These are phyloP conservation scores for Lymantria dispar DNA, from an alignment of 2,888 invertebrate genomes.

Conservation along the genomic window DNA sequence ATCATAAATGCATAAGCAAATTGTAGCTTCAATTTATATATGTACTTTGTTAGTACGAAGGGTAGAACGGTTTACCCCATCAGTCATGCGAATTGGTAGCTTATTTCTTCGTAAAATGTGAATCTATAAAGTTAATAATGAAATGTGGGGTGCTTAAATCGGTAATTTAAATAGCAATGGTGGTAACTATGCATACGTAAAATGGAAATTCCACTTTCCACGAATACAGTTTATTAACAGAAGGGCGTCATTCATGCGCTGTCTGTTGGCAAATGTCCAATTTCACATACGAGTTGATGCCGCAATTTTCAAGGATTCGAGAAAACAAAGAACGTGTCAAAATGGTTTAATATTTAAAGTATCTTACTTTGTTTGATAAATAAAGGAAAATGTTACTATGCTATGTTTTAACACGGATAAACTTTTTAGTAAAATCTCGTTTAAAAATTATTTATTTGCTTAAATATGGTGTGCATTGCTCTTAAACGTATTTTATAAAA, in stretches of 20 bases:
- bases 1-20: too few species aligned
- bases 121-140: neutral
- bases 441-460: too few species aligned
- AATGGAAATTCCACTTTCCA: conserved; percentile 26
- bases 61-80: neutral
- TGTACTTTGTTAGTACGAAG: neutral
- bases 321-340: conserved; percentile 50
- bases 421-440: neutral
- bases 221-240: conserved; percentile 24
- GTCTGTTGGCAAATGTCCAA: conserved; percentile 35
- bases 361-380: neutral
- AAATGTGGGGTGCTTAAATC: conserved; percentile 2
- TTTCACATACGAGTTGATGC: conserved; percentile 47
- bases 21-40: too few species aligned
- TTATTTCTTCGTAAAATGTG: too few species aligned
- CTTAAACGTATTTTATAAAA: too few species aligned
- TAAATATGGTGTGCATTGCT: too few species aligned
- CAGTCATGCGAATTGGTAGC: neutral
- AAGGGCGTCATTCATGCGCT: conserved; percentile 30
- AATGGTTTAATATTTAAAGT: conserved; percentile 30
- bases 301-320: conserved; percentile 41
- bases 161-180: conserved; percentile 12
- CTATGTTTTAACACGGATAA: neutral
- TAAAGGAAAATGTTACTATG: neutral
- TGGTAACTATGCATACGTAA: conserved; percentile 17